Evolutionary conservation across 2,797 vertebrate species (phyloP), one percentile per base, ranked within the genome.

Genomic region (Delichon dasypus): DNA sequence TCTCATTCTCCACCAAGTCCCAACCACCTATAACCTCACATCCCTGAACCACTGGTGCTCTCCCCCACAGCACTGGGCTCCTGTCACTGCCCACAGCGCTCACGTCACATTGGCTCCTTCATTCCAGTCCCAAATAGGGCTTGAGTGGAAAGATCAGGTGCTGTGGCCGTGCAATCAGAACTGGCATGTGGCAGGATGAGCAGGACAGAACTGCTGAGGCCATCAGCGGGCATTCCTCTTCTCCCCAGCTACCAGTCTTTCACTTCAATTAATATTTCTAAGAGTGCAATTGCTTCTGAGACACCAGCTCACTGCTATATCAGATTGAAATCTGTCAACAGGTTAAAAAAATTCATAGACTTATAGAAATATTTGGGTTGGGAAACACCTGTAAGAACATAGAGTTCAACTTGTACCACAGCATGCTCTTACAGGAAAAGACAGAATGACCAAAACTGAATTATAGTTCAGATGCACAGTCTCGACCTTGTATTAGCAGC

Each of bases 271-370:
- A 6, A 7, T 48, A 29, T 54, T 85, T 64, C 38, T 42, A 66
- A 73, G 9, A 73, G 26, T 13, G 23, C 4, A 55, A 57, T 17
- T 32, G 12, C 13, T 71, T 82, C 68, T 25, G 30, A 80, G 32
- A 54, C 44, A 60, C 11, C 29, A 57, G 38, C 34, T 65, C 4
- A 2, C 26, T 29, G 13, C 34, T 65, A 10, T 1, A 76, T 10
- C 22, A 16, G 2, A 82, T 1, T 48, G 38, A 82, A 80, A 83
- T 23, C 0, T 0, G 13, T 64, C n/a, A 77, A 38, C 3, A 36
- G 30, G 18, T 47, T 72, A 60, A 66, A 81, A 27, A 27, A 71
- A 29, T 6, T 7, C 47, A 54, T 3, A 11, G 18, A 51, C 32
- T 60, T 26, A 32, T 19, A 40, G 23, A 79, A 74, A 51, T 2